These are phyloP conservation scores for Synergus gifuensis DNA, from an alignment of 2,888 invertebrate genomes.

Conservation along the genomic window DNA sequence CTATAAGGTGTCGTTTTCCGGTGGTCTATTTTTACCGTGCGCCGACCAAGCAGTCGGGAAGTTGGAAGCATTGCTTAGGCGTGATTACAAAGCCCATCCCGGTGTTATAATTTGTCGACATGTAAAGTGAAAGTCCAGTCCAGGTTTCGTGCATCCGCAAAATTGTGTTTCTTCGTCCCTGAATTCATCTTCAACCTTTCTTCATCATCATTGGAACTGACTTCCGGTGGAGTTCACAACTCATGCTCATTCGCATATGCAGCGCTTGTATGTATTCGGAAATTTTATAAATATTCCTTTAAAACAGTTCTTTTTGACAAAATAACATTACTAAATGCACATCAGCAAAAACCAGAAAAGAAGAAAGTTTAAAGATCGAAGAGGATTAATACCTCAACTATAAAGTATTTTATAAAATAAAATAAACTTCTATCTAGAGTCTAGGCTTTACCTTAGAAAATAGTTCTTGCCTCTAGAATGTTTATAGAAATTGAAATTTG, in stretches of 20 bases:
- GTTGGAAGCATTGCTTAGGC: constrained; percentile 37
- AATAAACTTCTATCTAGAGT: too few species aligned
- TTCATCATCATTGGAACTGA: neutral
- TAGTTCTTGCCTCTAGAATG: too few species aligned
- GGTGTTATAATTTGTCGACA: constrained; percentile 17
- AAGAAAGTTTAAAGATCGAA: too few species aligned
- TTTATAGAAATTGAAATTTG: too few species aligned
- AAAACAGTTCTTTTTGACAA: constrained; percentile 49
- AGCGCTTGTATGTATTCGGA: constrained; percentile 31
- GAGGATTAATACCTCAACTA: too few species aligned
- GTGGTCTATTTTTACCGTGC: constrained; percentile 42
- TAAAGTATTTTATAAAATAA: too few species aligned
- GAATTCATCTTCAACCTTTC: neutral
- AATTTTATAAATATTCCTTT: constrained; percentile 53
- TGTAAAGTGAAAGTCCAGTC: constrained; percentile 9
- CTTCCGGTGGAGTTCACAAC: constrained; percentile 6
- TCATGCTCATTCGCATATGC: constrained; percentile 21
- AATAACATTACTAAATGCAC: constrained; percentile 40
- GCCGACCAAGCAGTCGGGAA: constrained; percentile 40
- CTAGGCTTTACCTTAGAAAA: too few species aligned
- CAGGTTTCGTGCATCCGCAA: neutral
- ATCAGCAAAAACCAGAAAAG: neutral
- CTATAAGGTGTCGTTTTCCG: constrained; percentile 43
- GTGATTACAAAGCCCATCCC: constrained; percentile 28
- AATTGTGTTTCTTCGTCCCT: neutral